Conservation (phyloP, 2,888 invertebrate species). For the Brachyptera risi region DNA sequence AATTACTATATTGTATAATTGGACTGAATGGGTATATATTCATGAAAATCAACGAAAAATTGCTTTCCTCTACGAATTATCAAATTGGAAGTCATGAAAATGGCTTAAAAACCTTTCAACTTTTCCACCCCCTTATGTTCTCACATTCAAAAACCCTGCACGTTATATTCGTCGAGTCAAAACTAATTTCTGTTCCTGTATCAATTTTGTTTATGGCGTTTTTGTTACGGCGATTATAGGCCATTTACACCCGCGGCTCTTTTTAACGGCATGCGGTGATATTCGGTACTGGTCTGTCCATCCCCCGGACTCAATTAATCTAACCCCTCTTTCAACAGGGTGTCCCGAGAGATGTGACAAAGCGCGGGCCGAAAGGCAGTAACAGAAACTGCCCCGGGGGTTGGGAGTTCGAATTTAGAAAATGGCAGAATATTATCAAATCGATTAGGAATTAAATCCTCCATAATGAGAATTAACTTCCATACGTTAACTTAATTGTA, state of each 20-base stretch:
- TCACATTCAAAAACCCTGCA: background rate
- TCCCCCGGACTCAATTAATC: constrained; percentile 27
- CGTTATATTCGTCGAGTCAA: constrained; percentile 16
- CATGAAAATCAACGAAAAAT: constrained; percentile 18
- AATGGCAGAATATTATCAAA: no score
- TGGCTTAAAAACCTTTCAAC: constrained; percentile 20
- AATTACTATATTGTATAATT: constrained; percentile 19
- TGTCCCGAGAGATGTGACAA: background rate
- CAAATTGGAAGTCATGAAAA: constrained; percentile 32
- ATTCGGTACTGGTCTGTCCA: constrained; percentile 14
- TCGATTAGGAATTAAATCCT: no score
- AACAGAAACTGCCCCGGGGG: no score
- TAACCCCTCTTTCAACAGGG: constrained; percentile 16
- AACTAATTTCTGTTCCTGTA: constrained; percentile 26
- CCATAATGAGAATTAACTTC: no score
- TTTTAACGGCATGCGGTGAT: constrained; percentile 22
- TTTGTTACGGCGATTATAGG: constrained; percentile 29
- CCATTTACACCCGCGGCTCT: constrained; percentile 24
- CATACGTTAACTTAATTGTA: no score
- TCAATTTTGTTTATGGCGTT: constrained; percentile 32
- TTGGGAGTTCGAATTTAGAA: no score
- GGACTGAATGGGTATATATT: constrained; percentile 14
- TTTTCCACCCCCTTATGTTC: constrained; percentile 1
- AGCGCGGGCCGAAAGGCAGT: no score
- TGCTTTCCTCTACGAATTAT: constrained; percentile 27